phyloP scores from a whole-genome alignment of 2,797 vertebrate genomes.

The Anguilla obscura region DNA sequence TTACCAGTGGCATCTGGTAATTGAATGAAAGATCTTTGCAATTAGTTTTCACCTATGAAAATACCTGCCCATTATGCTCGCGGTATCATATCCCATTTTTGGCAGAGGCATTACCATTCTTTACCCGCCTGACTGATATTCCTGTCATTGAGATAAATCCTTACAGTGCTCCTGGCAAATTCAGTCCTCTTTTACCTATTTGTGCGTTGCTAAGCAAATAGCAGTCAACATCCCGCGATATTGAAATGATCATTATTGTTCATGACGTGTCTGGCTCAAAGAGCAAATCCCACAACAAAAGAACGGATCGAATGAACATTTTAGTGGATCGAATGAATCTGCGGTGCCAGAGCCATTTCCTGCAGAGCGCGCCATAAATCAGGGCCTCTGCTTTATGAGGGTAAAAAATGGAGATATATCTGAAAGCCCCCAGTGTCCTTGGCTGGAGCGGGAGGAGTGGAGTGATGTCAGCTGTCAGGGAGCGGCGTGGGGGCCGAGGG shows the following conservation, averaged over 20 bases:
- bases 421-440: constrained; percentile 19
- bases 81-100: background rate
- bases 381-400: background rate
- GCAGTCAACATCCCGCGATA: background rate
- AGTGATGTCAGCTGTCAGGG: constrained; percentile 19
- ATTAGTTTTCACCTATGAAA: background rate
- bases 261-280: background rate
- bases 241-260: constrained; percentile 6
- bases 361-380: background rate
- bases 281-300: constrained; percentile 11
- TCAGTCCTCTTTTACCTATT: background rate
- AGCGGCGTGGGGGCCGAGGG: background rate
- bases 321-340: constrained; percentile 18
- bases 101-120: background rate
- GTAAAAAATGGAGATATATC: constrained; percentile 25
- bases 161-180: background rate
- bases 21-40: background rate
- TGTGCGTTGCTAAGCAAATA: background rate
- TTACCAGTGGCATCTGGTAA: background rate
- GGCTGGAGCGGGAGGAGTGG: constrained; percentile 19
- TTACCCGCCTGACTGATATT: background rate
- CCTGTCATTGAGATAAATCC: background rate
- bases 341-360: background rate
- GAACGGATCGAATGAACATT: constrained; percentile 18
- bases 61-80: background rate